phyloP scores from a whole-genome alignment of 92 coral and sea anemone genomes.

The Scolanthus callimorphus region DNA sequence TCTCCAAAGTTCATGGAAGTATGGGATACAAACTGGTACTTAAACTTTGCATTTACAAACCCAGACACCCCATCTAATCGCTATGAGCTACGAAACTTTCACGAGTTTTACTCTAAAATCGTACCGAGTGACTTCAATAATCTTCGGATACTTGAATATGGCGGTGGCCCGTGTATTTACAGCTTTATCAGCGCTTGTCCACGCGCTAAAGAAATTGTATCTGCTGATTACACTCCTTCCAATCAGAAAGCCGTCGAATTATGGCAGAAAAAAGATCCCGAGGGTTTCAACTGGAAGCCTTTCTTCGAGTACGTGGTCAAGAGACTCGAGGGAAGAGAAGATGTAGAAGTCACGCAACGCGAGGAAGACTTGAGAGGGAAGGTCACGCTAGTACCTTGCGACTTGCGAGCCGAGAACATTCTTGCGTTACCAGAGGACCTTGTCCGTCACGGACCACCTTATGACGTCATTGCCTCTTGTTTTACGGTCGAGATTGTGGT shows the following conservation, averaged over 20 bases:
- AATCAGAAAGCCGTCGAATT: conserved; percentile 2
- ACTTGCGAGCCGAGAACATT: neutral
- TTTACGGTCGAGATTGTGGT: conserved; percentile 5
- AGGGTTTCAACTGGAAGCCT: conserved; percentile 7
- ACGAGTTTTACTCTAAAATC: neutral
- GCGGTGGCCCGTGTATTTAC: conserved; percentile 14
- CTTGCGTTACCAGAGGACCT: conserved; percentile 1
- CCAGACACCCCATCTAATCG: neutral
- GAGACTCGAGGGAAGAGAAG: conserved; percentile 1
- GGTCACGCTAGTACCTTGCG: conserved; percentile 19
- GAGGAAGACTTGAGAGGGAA: neutral
- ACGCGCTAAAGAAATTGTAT: conserved; percentile 4
- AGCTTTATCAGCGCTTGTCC: conserved; percentile 12
- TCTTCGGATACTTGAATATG: conserved; percentile 4
- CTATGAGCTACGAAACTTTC: neutral
- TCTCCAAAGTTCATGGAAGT: neutral
- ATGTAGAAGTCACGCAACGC: neutral
- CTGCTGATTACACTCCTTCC: conserved; percentile 1
- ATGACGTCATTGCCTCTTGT: conserved; percentile 12
- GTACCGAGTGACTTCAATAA: neutral
- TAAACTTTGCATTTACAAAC: neutral
- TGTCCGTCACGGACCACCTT: conserved; percentile 6
- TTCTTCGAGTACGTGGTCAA: conserved; percentile 11
- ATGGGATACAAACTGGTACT: conserved; percentile 3
- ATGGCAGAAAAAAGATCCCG: conserved; percentile 5